phyloP scores from a whole-genome alignment of 2,797 vertebrate genomes.

The Mus caroli region DNA sequence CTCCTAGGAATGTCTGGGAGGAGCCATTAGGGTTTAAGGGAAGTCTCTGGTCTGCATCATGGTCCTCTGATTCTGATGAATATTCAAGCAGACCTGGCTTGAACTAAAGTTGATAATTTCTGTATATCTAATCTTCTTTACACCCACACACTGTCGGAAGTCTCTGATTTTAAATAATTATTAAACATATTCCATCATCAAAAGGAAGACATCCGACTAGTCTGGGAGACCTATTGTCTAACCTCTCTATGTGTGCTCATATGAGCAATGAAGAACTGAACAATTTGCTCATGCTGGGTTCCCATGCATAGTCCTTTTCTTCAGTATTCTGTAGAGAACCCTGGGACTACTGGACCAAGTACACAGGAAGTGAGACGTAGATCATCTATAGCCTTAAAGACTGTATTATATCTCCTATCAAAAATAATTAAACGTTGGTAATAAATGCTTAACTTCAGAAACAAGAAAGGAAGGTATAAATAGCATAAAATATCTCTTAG shows the following conservation, averaged over 20 bases:
- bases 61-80: not conserved
- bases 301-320: not conserved
- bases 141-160: not conserved
- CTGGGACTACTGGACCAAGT: not conserved
- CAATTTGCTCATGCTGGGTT: not conserved
- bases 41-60: not conserved
- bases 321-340: not conserved
- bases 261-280: not conserved
- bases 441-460: conserved; percentile 63
- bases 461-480: not conserved
- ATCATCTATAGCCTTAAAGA: not conserved
- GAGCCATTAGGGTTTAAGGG: not conserved
- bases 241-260: not conserved
- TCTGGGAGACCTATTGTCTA: not conserved
- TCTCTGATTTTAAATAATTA: conserved; percentile 19
- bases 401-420: not conserved
- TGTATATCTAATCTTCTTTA: not conserved
- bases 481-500: conserved; percentile 37
- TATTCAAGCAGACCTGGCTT: not conserved
- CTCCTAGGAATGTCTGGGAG: conserved; percentile 62
- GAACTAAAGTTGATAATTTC: not conserved
- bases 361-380: not conserved
- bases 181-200: not conserved
- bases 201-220: not conserved
- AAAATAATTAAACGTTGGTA: conserved; percentile 18